Evolutionary conservation across 2,797 vertebrate species (phyloP).

Genomic region (Acanthurus leucopareius): DNA sequence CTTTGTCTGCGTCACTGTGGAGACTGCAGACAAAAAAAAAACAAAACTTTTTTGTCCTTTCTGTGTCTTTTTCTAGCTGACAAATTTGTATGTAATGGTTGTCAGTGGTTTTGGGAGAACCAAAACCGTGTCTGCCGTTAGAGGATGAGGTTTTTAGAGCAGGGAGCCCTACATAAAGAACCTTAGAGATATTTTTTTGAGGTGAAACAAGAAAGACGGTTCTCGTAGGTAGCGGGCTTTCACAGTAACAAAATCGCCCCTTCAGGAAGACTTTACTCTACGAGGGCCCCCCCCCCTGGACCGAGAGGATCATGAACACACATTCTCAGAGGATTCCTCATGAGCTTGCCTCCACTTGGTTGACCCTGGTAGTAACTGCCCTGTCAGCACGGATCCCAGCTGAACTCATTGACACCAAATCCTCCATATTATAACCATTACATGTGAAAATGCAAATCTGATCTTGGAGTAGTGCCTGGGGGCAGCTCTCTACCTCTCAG

Average conservation of each 20-base stretch:
- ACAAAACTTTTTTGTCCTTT: constrained; percentile 43
- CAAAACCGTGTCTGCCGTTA: constrained; percentile 61
- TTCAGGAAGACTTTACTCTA: constrained; percentile 67
- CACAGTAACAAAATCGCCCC: constrained; percentile 61
- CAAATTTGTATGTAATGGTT: constrained; percentile 77
- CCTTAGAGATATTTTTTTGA: constrained; percentile 77
- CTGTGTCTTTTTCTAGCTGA: constrained; percentile 81
- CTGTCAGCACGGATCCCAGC: constrained; percentile 76
- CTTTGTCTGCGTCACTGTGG: constrained; percentile 74
- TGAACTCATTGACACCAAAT: constrained; percentile 74
- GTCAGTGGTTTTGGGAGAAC: constrained; percentile 74
- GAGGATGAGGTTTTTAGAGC: constrained; percentile 69
- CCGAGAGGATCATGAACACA: constrained; percentile 68
- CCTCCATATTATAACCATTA: constrained; percentile 65
- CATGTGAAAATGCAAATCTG: constrained; percentile 80
- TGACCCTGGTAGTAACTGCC: constrained; percentile 72
- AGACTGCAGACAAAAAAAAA: constrained; percentile 65
- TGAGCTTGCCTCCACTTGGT: constrained; percentile 66
- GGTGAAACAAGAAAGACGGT: constrained; percentile 68
- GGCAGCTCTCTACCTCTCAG: constrained; percentile 83
- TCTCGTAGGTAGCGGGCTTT: constrained; percentile 70
- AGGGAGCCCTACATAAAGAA: constrained; percentile 69
- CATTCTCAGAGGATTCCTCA: constrained; percentile 73
- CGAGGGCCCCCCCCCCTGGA: constrained; percentile 49
- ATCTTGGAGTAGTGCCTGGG: constrained; percentile 76